Evolutionary conservation across 2,113 vertebrate genomes (phyloP).

Genomic region (Protobothrops flavoviridis): DNA sequence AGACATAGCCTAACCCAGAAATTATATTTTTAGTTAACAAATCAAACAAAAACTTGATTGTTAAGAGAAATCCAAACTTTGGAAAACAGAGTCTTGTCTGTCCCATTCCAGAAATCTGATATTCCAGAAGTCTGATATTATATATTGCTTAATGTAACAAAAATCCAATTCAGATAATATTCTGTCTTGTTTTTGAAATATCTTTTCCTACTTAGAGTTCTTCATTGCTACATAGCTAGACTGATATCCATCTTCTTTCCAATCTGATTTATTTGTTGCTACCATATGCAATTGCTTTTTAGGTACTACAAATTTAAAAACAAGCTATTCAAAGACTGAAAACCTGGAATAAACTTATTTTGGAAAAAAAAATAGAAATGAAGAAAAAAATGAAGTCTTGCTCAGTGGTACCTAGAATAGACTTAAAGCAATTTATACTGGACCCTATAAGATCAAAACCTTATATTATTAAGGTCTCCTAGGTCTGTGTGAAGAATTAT

Average conservation of each 20-base stretch:
- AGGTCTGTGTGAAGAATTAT: neutral
- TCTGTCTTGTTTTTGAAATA: neutral
- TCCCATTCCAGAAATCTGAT: neutral
- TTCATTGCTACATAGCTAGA: neutral
- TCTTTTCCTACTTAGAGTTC: neutral
- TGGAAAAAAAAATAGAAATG: neutral
- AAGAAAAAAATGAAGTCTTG: neutral
- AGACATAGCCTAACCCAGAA: no score
- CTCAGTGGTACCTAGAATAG: neutral
- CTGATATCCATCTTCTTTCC: conserved; percentile 25
- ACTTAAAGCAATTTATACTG: neutral
- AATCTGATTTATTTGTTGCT: neutral
- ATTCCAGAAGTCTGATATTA: neutral
- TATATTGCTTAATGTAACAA: neutral
- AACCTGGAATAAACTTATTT: conserved; percentile 41
- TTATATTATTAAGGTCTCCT: neutral
- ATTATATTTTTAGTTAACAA: no score
- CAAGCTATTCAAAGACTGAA: conserved; percentile 41
- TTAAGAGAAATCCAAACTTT: no score
- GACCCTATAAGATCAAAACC: neutral
- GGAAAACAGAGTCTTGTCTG: neutral
- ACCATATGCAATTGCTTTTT: conserved; percentile 20
- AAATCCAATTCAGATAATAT: conserved; percentile 13
- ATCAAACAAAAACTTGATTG: no score
- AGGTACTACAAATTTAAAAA: conserved; percentile 46